Percentiles rank a stretch among this genome's conserved stretches.
phyloP scores from a whole-genome alignment of 2,797 vertebrate genomes.

The Trachops cirrhosus region DNA sequence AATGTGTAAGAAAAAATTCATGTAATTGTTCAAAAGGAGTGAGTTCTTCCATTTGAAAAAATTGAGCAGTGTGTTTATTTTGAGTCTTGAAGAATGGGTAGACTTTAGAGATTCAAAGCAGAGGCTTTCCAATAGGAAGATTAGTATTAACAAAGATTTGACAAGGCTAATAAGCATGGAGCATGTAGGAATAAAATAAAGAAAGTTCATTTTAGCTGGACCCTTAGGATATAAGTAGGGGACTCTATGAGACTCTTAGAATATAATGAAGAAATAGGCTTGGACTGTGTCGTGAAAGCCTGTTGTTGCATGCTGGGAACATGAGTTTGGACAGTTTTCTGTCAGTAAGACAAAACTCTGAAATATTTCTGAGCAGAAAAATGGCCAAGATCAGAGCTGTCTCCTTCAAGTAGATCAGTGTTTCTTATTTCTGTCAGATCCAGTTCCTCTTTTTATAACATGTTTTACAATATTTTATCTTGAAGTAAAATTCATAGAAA shows the following conservation, averaged over 20 bases:
- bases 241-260: not conserved
- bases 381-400: not conserved
- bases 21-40: not conserved
- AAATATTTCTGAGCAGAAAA: not conserved
- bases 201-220: not conserved
- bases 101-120: not conserved
- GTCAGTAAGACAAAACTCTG: not conserved
- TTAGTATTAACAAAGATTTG: not conserved
- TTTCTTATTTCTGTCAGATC: conserved; percentile 7
- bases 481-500: conserved; percentile 38
- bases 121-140: not conserved
- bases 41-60: conserved; percentile 19
- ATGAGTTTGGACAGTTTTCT: not conserved
- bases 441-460: not conserved
- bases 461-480: not conserved
- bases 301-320: not conserved
- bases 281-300: not conserved
- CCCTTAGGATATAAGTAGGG: not conserved
- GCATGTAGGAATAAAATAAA: not conserved
- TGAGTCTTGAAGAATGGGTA: not conserved
- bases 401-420: not conserved
- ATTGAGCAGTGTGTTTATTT: not conserved
- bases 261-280: not conserved
- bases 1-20: not conserved
- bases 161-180: not conserved